Evolutionary conservation across 1,140 invertebrate genomes (phyloP), one percentile per base, ranked within the genome.

Genomic region (Pemphigus obesinymphae): DNA sequence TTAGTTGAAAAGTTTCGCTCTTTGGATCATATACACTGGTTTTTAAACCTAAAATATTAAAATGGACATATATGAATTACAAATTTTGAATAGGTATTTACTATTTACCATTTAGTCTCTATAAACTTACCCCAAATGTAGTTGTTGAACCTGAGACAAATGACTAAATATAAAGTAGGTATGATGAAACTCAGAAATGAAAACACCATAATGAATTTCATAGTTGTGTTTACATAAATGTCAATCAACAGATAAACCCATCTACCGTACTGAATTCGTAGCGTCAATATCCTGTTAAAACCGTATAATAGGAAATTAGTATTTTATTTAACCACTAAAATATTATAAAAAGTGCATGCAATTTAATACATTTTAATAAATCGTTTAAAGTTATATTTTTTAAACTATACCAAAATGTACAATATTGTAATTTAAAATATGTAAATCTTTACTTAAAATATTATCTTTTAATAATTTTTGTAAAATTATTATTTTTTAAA

Each of bases 181-280:
- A 80, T 2, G 29, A 80, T 63, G 40, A 63, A 80, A 80, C 76
- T 61, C 0, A 80, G 53, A n/a, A 80, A 80, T 5, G 76, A 80
- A 61, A 80, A 80, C 76, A 80, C 55, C 0, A 80, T 3, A 17
- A 80, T 29, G 37, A 80, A 43, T 45, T 63, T 80, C 20, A 29
- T 29, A 26, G 45, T 43, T 2, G 76, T 80, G 13, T 80, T 45
- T 55, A 80, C 34, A 17, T 80, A 80, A 40, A 80, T 43, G 23
- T 80, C 76, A 3, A 80, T 61, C 4, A 80, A 0, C 20, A 61
- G 26, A 17, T 80, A 80, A 0, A 61, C 76, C 76, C 76, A 80
- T 80, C 53, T 61, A 10, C 76, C 76, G 8, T 61, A 13, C 31
- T 45, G 31, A 61, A 80, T n/a, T 61, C 76, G 76, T 20, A 63